Conservation (phyloP, 64 coral and sea anemone species). For the Montipora foliosa region DNA sequence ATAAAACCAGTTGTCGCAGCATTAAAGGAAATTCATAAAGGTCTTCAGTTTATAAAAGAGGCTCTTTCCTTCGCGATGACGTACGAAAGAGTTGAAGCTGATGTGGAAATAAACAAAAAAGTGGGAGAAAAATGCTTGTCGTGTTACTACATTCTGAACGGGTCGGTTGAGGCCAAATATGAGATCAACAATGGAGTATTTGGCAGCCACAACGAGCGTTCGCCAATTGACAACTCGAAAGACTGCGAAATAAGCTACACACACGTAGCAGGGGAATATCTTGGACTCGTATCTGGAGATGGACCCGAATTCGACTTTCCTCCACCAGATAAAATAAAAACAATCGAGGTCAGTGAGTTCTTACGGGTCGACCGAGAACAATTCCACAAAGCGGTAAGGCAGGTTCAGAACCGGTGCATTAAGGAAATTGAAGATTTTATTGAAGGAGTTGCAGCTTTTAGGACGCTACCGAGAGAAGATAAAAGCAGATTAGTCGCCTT, state of each 20-base stretch:
- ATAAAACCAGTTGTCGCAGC: constrained; percentile 88
- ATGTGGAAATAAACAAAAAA: constrained; percentile 77
- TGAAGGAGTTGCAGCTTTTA: constrained; percentile 52
- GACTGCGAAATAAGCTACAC: constrained; percentile 81
- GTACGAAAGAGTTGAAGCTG: constrained; percentile 80
- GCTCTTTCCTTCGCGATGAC: constrained; percentile 77
- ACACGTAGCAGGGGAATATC: constrained; percentile 93
- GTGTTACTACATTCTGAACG: constrained; percentile 94
- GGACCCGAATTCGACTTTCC: constrained; percentile 88
- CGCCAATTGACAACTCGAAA: background rate
- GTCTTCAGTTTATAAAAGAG: constrained; percentile 85
- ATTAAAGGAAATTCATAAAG: constrained; percentile 92
- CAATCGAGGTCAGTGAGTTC: constrained; percentile 84
- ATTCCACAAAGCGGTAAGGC: constrained; percentile 75
- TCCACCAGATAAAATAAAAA: constrained; percentile 81
- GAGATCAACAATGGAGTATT: constrained; percentile 53
- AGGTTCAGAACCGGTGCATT: constrained; percentile 80
- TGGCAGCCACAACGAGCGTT: background rate
- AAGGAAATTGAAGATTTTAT: constrained; percentile 87
- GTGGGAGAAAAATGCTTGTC: constrained; percentile 74
- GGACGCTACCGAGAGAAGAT: constrained; percentile 69
- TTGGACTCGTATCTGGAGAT: constrained; percentile 88
- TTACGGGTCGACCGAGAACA: constrained; percentile 81
- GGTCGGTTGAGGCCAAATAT: constrained; percentile 89
- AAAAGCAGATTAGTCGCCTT: constrained; percentile 65